Conservation (phyloP, 2,888 invertebrate species). For the Nephrotoma guestfalica region DNA sequence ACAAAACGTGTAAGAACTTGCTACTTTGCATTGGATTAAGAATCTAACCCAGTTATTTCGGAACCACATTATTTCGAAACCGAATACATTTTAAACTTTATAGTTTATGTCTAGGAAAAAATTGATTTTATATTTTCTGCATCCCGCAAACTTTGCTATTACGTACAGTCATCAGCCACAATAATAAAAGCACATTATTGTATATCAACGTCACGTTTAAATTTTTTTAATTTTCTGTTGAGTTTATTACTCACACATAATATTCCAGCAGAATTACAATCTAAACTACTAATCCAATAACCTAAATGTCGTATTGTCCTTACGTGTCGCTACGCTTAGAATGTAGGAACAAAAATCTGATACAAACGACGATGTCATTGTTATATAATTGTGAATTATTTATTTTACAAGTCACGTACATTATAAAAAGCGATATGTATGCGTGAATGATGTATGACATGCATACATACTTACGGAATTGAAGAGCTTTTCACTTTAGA, state of each 20-base stretch:
- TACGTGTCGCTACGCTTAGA: neutral
- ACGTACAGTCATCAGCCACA: neutral
- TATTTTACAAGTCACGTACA: neutral
- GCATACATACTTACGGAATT: too few species aligned
- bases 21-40: too few species aligned
- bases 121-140: neutral
- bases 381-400: neutral
- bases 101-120: neutral
- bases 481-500: too few species aligned
- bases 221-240: neutral
- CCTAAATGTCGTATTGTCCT: neutral
- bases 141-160: neutral
- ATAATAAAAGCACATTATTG: neutral
- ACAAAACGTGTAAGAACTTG: too few species aligned
- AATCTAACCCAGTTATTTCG: too few species aligned
- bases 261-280: neutral
- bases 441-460: too few species aligned
- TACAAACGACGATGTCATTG: neutral
- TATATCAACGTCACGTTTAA: neutral
- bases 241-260: too few species aligned
- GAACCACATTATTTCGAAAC: too few species aligned
- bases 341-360: neutral
- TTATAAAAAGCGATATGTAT: neutral
- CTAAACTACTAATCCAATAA: neutral
- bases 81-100: too few species aligned